phyloP scores from a whole-genome alignment of 2,888 invertebrate species.

The Leptinotarsa haldemani region DNA sequence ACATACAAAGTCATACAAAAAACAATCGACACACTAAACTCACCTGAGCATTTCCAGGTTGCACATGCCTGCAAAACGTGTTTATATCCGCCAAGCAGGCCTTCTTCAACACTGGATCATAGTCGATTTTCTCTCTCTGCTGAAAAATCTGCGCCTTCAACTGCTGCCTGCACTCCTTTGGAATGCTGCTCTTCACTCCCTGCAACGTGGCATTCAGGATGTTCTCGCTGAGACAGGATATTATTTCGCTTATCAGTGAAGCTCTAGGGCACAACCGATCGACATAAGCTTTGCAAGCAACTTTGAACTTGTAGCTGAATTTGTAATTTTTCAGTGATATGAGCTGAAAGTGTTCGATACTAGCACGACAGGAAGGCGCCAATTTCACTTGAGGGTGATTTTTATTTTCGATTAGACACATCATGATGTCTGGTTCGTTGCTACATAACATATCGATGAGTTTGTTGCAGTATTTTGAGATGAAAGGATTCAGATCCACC shows the following conservation, averaged over 20 bases:
- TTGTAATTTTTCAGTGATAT: slow-evolving; percentile 92
- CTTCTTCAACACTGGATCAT: slow-evolving; percentile 86
- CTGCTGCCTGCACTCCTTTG: slow-evolving; percentile 91
- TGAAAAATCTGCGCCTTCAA: slow-evolving; percentile 91
- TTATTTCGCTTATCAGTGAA: slow-evolving; percentile 82
- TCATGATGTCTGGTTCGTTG: slow-evolving; percentile 89
- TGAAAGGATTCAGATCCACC: slow-evolving; percentile 88
- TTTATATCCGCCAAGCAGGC: slow-evolving; percentile 85
- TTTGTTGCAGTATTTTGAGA: slow-evolving; percentile 83
- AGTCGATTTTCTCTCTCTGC: slow-evolving; percentile 87
- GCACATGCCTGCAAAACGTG: slow-evolving; percentile 76
- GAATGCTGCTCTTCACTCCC: slow-evolving; percentile 81
- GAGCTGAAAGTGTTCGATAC: slow-evolving; percentile 97
- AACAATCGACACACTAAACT: slow-evolving; percentile 31
- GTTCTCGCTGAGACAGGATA: slow-evolving; percentile 89
- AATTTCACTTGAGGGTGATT: slow-evolving; percentile 75
- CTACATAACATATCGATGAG: slow-evolving; percentile 83
- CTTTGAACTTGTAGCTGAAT: slow-evolving; percentile 94
- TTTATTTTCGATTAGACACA: slow-evolving; percentile 92
- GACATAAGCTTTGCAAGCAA: slow-evolving; percentile 89
- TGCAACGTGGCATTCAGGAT: slow-evolving; percentile 89
- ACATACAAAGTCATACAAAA: slow-evolving; percentile 15
- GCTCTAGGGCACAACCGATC: slow-evolving; percentile 75
- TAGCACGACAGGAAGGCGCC: slow-evolving; percentile 87
- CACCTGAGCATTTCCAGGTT: slow-evolving; percentile 75